Percentiles rank a stretch among this genome's conserved stretches.
Conservation (phyloP, 2,113 vertebrate species). For the Seriola dumerili region DNA sequence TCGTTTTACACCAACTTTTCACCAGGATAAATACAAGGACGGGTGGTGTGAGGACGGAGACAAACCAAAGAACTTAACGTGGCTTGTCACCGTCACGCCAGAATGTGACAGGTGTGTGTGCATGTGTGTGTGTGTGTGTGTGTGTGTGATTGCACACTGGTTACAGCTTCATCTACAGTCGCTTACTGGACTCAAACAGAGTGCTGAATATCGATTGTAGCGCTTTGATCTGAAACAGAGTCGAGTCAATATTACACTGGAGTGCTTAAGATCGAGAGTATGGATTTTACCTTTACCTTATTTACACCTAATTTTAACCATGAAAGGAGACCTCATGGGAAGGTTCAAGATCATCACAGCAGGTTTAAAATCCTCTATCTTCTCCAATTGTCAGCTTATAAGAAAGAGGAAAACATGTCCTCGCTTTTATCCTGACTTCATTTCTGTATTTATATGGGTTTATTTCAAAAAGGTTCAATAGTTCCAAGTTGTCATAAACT, state of each 20-base stretch:
- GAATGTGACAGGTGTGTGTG: background rate
- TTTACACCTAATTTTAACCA: conserved; percentile 32
- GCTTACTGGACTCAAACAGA: conserved; percentile 36
- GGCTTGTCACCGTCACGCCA: background rate
- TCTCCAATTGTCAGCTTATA: background rate
- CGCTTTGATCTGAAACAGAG: conserved; percentile 42
- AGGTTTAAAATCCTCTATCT: background rate
- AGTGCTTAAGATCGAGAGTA: conserved; percentile 16
- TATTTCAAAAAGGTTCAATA: background rate
- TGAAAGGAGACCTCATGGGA: background rate
- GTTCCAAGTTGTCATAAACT: background rate
- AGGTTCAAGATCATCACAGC: conserved; percentile 2
- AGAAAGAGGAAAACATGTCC: background rate
- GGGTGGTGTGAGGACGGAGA: conserved; percentile 6
- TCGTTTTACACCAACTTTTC: background rate
- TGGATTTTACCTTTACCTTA: conserved; percentile 45
- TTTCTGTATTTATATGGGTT: background rate
- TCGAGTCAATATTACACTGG: conserved; percentile 44
- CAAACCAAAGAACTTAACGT: background rate
- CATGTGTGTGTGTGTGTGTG: background rate
- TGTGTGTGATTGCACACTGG: conserved; percentile 8
- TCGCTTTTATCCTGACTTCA: background rate
- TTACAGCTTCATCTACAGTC: conserved; percentile 28
- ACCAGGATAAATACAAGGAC: conserved; percentile 23
- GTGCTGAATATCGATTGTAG: conserved; percentile 27